These are phyloP conservation scores for Drosophila silvestris DNA, from an alignment of 2,888 invertebrate species.

Conservation along the genomic window DNA sequence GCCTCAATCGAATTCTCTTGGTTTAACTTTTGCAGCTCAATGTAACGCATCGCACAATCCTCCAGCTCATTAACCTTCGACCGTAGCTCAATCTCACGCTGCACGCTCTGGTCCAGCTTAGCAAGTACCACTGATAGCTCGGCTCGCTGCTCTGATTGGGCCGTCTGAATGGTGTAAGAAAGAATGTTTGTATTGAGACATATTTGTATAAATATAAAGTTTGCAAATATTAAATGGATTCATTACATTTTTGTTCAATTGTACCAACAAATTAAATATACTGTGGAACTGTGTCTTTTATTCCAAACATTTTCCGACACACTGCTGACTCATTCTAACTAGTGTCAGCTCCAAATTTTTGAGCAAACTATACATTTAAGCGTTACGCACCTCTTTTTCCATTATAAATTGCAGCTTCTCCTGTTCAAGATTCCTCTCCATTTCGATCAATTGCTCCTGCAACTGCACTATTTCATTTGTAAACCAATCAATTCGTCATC, in stretches of 20 bases:
- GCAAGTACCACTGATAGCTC: background rate
- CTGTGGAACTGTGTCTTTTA: background rate
- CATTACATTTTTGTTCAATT: background rate
- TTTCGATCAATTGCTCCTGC: background rate
- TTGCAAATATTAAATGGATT: background rate
- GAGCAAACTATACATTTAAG: background rate
- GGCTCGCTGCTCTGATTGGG: background rate
- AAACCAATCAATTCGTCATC: background rate
- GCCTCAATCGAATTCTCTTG: background rate
- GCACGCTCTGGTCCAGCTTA: background rate
- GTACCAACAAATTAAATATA: background rate
- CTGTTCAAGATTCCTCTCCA: background rate
- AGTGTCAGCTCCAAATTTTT: background rate
- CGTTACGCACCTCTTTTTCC: conserved; percentile 10
- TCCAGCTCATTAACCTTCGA: background rate
- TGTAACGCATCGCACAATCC: background rate
- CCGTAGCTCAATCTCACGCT: background rate
- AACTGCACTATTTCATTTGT: background rate
- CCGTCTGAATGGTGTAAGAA: background rate
- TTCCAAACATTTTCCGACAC: no score
- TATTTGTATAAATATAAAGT: background rate
- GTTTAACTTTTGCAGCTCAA: conserved; percentile 8
- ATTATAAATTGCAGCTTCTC: background rate
- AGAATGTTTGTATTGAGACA: background rate
- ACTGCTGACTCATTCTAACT: background rate